Percentiles rank a stretch among this genome's conserved stretches.
These are phyloP conservation scores for Drosophila bocki DNA, from an alignment of 1,140 invertebrate genomes.

Conservation along the genomic window DNA sequence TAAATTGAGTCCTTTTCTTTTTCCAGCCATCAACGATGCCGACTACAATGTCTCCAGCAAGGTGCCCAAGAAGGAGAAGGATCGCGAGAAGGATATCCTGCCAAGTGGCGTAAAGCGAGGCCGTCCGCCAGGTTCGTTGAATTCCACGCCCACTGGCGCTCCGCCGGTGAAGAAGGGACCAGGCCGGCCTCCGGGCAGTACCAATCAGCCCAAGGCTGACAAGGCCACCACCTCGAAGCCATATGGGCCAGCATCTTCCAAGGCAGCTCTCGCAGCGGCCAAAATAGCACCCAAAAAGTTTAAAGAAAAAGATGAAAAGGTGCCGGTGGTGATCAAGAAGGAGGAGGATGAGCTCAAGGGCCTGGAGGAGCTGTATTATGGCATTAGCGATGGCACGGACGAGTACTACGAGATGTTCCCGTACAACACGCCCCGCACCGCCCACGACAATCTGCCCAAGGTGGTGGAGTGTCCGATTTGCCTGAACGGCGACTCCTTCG, in stretches of 20 bases:
- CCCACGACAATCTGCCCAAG: conserved; percentile 48
- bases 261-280: conserved; percentile 2
- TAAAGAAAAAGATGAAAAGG: conserved; percentile 58
- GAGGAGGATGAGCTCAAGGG: conserved; percentile 79
- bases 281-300: conserved; percentile 36
- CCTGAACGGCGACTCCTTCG: conserved; percentile 85
- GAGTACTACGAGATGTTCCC: conserved; percentile 74
- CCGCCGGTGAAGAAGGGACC: conserved; percentile 35
- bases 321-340: conserved; percentile 65
- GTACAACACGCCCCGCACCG: conserved; percentile 60
- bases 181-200: conserved; percentile 25
- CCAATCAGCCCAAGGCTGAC: conserved; percentile 34
- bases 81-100: conserved; percentile 53
- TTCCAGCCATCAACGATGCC: conserved; percentile 74
- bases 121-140: conserved; percentile 18
- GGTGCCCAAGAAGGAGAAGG: conserved; percentile 76
- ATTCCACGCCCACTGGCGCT: conserved; percentile 35
- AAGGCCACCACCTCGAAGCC: conserved; percentile 40
- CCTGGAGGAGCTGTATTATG: conserved; percentile 81
- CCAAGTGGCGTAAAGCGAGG: conserved; percentile 59
- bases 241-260: conserved; percentile 8
- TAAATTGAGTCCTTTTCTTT: no score
- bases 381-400: conserved; percentile 72
- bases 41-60: conserved; percentile 64
- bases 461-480: conserved; percentile 87